Conservation (phyloP, 2,888 invertebrate genomes). For the Barypeithes pellucidus region DNA sequence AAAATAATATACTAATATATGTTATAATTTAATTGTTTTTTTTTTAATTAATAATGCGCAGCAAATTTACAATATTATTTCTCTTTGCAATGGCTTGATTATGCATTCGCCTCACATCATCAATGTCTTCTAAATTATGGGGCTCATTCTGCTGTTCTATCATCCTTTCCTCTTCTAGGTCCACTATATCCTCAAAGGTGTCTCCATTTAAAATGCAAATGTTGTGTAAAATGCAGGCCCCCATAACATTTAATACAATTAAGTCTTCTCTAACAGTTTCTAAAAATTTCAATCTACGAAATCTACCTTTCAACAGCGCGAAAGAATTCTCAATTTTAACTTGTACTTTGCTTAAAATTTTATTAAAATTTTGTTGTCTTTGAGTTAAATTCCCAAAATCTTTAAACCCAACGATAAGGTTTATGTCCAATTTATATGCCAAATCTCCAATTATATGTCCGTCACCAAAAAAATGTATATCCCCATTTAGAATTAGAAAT, state of each 20-base stretch:
- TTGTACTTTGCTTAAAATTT: background rate
- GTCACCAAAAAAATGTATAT: background rate
- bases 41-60: background rate
- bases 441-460: background rate
- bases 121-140: constrained; percentile 7
- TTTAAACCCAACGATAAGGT: background rate
- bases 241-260: constrained; percentile 5
- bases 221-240: constrained; percentile 2
- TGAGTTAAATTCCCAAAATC: background rate
- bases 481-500: background rate
- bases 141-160: background rate
- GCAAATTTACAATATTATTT: background rate
- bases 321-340: background rate
- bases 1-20: background rate
- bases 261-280: constrained; percentile 2
- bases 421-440: background rate
- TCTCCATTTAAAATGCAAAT: constrained; percentile 18
- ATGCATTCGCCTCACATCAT: background rate
- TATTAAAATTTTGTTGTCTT: background rate
- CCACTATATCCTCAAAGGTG: constrained; percentile 11
- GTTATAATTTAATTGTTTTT: background rate
- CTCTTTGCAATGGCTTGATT: background rate
- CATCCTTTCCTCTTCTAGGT: constrained; percentile 2
- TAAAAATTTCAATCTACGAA: constrained; percentile 8
- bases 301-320: background rate